Percentiles rank a stretch among this genome's conserved stretches.
phyloP scores from a whole-genome alignment of 1,140 invertebrate species.

The Helicoverpa armigera region DNA sequence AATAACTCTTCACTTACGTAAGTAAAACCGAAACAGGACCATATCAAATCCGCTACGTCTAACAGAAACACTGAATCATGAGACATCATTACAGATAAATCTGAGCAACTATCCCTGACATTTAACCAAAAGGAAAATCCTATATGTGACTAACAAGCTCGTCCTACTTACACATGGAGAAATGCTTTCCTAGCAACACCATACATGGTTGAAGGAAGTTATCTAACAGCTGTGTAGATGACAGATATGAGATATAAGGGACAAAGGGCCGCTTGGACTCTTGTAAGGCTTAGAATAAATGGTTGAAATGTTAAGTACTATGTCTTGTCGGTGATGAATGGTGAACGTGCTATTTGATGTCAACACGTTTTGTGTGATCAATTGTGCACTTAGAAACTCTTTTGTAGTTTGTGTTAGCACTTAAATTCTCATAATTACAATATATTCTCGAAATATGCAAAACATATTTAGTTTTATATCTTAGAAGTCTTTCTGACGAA shows the following conservation, averaged over 20 bases:
- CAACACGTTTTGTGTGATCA: background rate
- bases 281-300: slow-evolving; percentile 20
- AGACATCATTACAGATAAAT: slow-evolving; percentile 31
- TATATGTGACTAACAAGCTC: slow-evolving; percentile 48
- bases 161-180: slow-evolving; percentile 40
- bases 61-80: slow-evolving; percentile 30
- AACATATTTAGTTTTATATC: too few relatives aligned
- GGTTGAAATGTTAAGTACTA: background rate
- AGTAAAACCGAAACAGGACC: too few relatives aligned
- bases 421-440: background rate
- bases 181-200: slow-evolving; percentile 47
- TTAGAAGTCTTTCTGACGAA: too few relatives aligned
- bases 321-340: slow-evolving; percentile 15
- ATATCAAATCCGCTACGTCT: background rate
- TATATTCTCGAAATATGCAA: too few relatives aligned
- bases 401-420: background rate
- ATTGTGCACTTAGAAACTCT: background rate
- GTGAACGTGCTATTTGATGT: background rate
- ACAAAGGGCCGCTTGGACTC: slow-evolving; percentile 39
- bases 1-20: too few relatives aligned
- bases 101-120: slow-evolving; percentile 1
- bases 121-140: slow-evolving; percentile 39
- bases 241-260: slow-evolving; percentile 49
- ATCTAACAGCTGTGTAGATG: slow-evolving; percentile 44
- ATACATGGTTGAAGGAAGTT: slow-evolving; percentile 49